phyloP scores from a whole-genome alignment of 1,140 invertebrate genomes.

The Mactra quadrangularis region DNA sequence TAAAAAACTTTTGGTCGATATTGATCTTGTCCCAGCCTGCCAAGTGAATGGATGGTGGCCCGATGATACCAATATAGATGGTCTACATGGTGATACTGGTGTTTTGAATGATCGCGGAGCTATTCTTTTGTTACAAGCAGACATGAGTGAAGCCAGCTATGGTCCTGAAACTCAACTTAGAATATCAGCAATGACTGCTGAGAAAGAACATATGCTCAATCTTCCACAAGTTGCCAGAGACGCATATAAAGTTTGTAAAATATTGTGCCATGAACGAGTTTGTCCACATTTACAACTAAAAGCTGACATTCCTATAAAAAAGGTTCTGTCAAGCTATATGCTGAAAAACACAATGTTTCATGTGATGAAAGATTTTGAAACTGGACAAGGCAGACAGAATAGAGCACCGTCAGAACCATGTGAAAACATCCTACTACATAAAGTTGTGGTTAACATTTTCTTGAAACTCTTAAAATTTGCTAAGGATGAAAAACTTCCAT shows the following conservation, averaged over 20 bases:
- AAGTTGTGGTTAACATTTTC: neutral
- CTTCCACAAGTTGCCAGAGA: constrained; percentile 22
- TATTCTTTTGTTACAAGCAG: constrained; percentile 16
- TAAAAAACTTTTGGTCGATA: constrained; percentile 17
- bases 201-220: constrained; percentile 27
- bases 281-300: constrained; percentile 2
- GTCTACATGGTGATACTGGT: neutral
- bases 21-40: constrained; percentile 11
- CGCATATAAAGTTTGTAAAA: constrained; percentile 22
- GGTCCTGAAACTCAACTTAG: neutral
- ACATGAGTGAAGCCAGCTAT: neutral
- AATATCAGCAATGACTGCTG: constrained; percentile 29
- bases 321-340: constrained; percentile 18
- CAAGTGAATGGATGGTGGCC: constrained; percentile 1
- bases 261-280: neutral
- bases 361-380: neutral
- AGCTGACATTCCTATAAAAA: constrained; percentile 5
- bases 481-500: constrained; percentile 3
- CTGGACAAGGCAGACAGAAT: neutral
- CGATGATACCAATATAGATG: neutral
- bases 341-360: constrained; percentile 25
- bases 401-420: too few species aligned
- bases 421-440: neutral
- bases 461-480: neutral
- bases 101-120: constrained; percentile 2